Conservation (phyloP, 2,888 invertebrate genomes). For the Melangyna quadrimaculata region DNA sequence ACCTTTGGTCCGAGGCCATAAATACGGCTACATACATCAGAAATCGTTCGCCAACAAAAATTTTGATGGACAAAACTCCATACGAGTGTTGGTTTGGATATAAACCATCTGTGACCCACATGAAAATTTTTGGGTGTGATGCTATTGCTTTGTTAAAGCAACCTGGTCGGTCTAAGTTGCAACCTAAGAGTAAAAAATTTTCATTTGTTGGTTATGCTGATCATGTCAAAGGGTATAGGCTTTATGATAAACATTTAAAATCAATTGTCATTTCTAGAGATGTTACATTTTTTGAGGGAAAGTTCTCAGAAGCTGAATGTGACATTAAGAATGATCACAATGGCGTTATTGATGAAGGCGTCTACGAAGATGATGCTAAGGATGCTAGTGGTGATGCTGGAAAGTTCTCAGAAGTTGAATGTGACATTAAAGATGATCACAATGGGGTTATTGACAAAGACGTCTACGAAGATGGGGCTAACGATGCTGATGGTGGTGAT, state of each 20-base stretch:
- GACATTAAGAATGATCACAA: slow-evolving; percentile 8
- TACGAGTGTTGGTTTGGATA: slow-evolving; percentile 62
- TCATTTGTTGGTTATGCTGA: slow-evolving; percentile 57
- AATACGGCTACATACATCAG: slow-evolving; percentile 68
- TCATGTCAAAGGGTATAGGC: slow-evolving; percentile 55
- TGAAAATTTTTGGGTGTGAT: slow-evolving; percentile 61
- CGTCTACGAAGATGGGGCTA: background rate
- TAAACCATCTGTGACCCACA: slow-evolving; percentile 61
- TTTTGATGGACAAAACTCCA: slow-evolving; percentile 55
- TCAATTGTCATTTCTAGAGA: slow-evolving; percentile 60
- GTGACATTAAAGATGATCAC: too few relatives aligned
- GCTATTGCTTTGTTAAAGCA: slow-evolving; percentile 54
- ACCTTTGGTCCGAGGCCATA: slow-evolving; percentile 67
- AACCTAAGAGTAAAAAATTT: slow-evolving; percentile 48
- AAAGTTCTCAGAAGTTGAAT: too few relatives aligned
- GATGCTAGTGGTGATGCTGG: too few relatives aligned
- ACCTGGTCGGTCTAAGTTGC: slow-evolving; percentile 55
- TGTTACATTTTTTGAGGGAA: slow-evolving; percentile 68
- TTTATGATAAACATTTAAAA: slow-evolving; percentile 50
- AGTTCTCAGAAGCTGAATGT: slow-evolving; percentile 36
- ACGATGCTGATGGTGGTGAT: background rate
- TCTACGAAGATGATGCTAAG: too few relatives aligned
- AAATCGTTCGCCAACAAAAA: slow-evolving; percentile 64
- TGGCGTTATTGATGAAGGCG: too few relatives aligned
- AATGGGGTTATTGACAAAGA: background rate